Base-by-base conservation (phyloP, 2,797 vertebrate genomes). In the Poeciliopsis paucimaculata region DNA sequence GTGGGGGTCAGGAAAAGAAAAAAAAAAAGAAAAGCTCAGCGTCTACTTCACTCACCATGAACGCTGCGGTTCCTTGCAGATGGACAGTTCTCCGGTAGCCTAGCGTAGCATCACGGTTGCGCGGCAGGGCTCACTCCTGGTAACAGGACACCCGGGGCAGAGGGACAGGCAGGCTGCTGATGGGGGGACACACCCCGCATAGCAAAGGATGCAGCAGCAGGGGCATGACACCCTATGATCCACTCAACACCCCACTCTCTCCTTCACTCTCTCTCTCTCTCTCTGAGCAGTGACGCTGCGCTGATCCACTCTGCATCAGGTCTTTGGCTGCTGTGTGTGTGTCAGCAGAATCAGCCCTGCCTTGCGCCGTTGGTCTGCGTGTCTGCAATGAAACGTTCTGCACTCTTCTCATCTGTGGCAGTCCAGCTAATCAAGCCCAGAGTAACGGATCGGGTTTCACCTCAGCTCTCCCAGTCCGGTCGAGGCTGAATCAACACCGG, bases 21-120 rank as follows among this genome's bases (percentile, higher is more conserved):
- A 51, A 8, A 23, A 23, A 51, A 51, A 51, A 51, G 20, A 53
- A 53, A 53, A 53, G 75, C 60, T 75, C 12, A 71, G 11, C n/a
- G 2, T 76, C 47, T 20, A 80, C 86, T 60, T 90, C 87, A 91
- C 96, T 96, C 94, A 97, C 96, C 96, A 96, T 96, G 96, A 96
- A 96, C 89, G 95, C 96, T 93, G 95, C 91, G 18, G 87, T 93
- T 94, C 92, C 89, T 94, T 77, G 91, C 86, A 91, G 92, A 83
- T 83, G 31, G 84, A 80, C 86, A 85, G 90, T 94, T 91, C 92
- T 92, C 93, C 86, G 62, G 88, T 81, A 83, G 83, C 84, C 86
- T 90, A 93, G 86, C 88, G 79, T 77, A 86, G 81, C 88, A 77
- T 91, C 93, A 90, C 90, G 7, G 85, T 88, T 80, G 85, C 85